Base-by-base conservation (phyloP, 2,888 invertebrate genomes). In the Choreutis nemorana region DNA sequence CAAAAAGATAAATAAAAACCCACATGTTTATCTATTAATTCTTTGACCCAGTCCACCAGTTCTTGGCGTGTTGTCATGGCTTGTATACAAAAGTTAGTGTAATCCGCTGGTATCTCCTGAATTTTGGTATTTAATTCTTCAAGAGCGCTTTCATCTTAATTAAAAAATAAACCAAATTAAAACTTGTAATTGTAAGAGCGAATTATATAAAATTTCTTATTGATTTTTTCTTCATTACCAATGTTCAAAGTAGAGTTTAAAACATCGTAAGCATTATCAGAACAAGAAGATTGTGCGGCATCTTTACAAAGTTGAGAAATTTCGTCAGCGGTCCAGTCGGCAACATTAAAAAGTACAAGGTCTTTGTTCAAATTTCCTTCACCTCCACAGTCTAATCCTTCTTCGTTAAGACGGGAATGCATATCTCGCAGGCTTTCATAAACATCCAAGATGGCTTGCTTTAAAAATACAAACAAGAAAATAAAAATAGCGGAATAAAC, bases 1-100 rank as follows among this genome's bases (percentile, higher is more conserved):
- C 26, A 4, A 12, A 27, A 32, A 8, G 26, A 20, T 18, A 30
- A 16, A n/a, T 18, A 25, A 14, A 29, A 29, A 35, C 58, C 43
- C 36, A 72, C 73, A 35, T 52, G 44, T 37, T 45, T 49, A 37
- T 56, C 56, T 15, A 68, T 42, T 14, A 70, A 48, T 29, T 64
- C 61, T 33, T 77, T 72, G 10, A 71, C 48, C 77, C 77, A 77
- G 36, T 77, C 73, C 33, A 77, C 66, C 7, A 78, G 48, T 45
- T 78, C 75, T 45, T 77, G 75, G 2, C 77, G 64, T 4, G 63
- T 55, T 2, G 63, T 53, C 37, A 73, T 66, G 32, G 73, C 70
- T 42, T 70, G 65, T 18, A 77, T 45, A 34, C 77, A 78, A 25
- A 78, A 43, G 34, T 75, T 62, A 5, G 71, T 63, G 48, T 77